Conservation (phyloP, 2,113 vertebrate genomes). For the Otis tarda region DNA sequence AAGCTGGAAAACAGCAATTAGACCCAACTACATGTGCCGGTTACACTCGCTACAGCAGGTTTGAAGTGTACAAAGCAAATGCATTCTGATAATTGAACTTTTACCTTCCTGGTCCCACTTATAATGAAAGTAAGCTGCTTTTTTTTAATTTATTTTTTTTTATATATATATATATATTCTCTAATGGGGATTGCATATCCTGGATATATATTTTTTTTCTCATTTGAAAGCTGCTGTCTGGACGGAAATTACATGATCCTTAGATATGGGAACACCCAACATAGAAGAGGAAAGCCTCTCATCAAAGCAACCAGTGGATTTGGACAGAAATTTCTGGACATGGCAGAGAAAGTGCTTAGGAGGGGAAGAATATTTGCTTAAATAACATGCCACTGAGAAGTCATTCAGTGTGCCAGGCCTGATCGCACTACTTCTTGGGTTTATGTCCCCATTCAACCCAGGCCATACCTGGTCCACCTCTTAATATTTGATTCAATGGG, state of each 20-base stretch:
- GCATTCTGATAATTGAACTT: constrained; percentile 19
- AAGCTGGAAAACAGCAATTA: constrained; percentile 47
- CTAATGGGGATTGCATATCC: neutral
- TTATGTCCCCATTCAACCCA: neutral
- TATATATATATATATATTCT: too few relatives aligned
- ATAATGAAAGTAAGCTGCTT: neutral
- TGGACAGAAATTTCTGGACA: neutral
- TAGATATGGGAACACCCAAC: neutral
- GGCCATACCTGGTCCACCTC: neutral
- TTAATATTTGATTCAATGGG: neutral
- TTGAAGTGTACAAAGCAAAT: constrained; percentile 39
- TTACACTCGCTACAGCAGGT: neutral
- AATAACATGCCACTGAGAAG: neutral
- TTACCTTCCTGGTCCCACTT: neutral
- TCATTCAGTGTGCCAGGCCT: neutral
- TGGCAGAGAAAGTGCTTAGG: neutral
- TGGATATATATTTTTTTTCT: neutral
- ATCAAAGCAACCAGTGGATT: neutral
- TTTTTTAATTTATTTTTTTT: too few relatives aligned
- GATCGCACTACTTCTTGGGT: neutral
- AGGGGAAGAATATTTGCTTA: neutral
- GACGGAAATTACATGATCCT: neutral
- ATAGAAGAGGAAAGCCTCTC: neutral
- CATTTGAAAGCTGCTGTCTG: neutral
- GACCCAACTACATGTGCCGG: neutral